These are phyloP conservation scores for Manis crassicaudata DNA, from an alignment of 2,797 vertebrate species.

Conservation along the genomic window DNA sequence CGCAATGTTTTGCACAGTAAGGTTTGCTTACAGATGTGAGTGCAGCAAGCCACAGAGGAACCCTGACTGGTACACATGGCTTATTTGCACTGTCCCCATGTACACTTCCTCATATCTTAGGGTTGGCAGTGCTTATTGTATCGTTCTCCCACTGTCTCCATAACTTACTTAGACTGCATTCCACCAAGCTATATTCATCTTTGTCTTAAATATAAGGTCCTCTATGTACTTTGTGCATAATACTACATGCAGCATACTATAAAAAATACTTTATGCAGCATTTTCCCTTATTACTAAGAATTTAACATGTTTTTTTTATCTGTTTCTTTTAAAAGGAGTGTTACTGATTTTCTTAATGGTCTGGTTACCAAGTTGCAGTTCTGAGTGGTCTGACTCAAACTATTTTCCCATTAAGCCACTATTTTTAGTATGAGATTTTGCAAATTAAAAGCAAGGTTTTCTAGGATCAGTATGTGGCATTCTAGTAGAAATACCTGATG, in stretches of 20 bases:
- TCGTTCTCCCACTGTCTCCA: not conserved
- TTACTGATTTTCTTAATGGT: not conserved
- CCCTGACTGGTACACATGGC: not conserved
- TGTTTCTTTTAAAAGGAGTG: not conserved
- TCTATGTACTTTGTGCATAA: not conserved
- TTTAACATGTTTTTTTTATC: not conserved
- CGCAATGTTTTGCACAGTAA: not conserved
- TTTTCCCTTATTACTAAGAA: not conserved
- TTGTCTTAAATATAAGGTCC: not conserved
- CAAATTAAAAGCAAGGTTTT: slow-evolving; percentile 21
- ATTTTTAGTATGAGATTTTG: not conserved
- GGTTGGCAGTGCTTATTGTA: not conserved
- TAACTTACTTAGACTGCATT: not conserved
- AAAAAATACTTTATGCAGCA: not conserved
- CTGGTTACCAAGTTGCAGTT: not conserved
- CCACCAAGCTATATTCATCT: not conserved
- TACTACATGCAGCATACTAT: too few relatives aligned
- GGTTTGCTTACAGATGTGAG: not conserved
- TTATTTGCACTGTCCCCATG: not conserved
- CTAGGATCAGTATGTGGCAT: not conserved
- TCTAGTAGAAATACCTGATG: not conserved
- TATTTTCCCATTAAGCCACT: not conserved
- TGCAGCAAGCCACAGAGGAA: not conserved
- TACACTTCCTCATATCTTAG: not conserved
- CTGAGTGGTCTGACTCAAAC: not conserved